Conservation (phyloP, 1,140 invertebrate genomes). For the Drosophila arawakana region DNA sequence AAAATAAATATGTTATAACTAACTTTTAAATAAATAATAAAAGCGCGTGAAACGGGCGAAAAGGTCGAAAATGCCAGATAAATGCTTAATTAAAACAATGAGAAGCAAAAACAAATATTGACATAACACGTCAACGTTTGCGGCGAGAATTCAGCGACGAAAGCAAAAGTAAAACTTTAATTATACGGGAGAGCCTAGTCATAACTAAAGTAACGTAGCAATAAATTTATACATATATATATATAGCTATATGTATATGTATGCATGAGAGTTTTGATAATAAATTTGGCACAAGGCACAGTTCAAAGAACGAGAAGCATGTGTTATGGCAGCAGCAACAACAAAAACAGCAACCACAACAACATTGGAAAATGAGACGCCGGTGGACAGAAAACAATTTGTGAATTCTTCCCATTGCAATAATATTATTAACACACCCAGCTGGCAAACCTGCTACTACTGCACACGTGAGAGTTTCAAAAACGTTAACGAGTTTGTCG, state of each 20-base stretch:
- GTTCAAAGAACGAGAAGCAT: conserved; percentile 35
- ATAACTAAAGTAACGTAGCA: neutral
- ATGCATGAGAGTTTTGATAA: neutral
- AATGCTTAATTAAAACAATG: conserved; percentile 5
- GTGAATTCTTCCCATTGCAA: conserved; percentile 2
- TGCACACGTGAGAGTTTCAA: conserved; percentile 86
- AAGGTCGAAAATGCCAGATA: conserved; percentile 34
- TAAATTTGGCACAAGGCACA: conserved; percentile 11
- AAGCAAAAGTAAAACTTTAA: neutral
- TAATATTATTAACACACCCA: conserved; percentile 33
- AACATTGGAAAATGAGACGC: conserved; percentile 17
- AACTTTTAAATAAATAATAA: neutral
- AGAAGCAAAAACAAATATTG: conserved; percentile 62
- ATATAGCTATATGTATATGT: neutral
- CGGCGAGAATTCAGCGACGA: conserved; percentile 36
- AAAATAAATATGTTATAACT: conserved; percentile 5
- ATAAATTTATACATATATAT: neutral
- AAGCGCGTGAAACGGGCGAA: neutral
- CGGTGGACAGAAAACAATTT: conserved; percentile 48
- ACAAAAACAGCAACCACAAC: conserved; percentile 18
- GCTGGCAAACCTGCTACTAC: conserved; percentile 86
- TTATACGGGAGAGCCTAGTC: conserved; percentile 1
- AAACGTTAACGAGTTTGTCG: conserved; percentile 85
- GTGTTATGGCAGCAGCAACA: conserved; percentile 64
- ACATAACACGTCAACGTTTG: conserved; percentile 78